Percentiles rank a stretch among this genome's conserved stretches.
These are phyloP conservation scores for Macaria notata DNA, from an alignment of 2,888 invertebrate genomes.

Conservation along the genomic window DNA sequence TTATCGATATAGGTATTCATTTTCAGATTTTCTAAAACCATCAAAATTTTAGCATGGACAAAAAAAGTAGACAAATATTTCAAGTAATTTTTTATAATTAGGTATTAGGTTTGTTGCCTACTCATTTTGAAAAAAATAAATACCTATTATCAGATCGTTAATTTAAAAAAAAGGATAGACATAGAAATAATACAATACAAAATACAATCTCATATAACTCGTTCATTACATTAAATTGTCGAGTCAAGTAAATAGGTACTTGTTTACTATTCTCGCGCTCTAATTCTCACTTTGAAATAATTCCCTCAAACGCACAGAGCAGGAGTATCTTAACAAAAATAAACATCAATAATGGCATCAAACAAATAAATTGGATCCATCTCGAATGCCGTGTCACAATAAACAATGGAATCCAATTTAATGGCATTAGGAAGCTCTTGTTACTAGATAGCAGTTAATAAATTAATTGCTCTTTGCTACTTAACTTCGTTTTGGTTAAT, in stretches of 20 bases:
- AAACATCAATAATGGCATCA: constrained; percentile 28
- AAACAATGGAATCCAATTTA: constrained; percentile 39
- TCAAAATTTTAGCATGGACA: no score
- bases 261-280: constrained; percentile 11
- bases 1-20: no score
- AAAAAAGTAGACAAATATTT: no score
- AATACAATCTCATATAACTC: no score
- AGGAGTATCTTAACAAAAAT: constrained; percentile 23
- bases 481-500: constrained; percentile 25
- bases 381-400: constrained; percentile 35
- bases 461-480: constrained; percentile 32
- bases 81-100: no score
- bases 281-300: constrained; percentile 13
- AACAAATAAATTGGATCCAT: constrained; percentile 38
- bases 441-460: constrained; percentile 32
- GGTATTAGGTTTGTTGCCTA: no score
- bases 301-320: constrained; percentile 13
- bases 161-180: no score
- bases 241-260: constrained; percentile 1
- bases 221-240: no score
- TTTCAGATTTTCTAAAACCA: no score
- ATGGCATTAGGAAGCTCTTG: constrained; percentile 36
- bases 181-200: no score
- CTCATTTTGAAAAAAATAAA: no score
- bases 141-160: no score